Evolutionary conservation across 2,797 vertebrate species (phyloP), one percentile per base, ranked within the genome.

Genomic region (Mareca strepera): DNA sequence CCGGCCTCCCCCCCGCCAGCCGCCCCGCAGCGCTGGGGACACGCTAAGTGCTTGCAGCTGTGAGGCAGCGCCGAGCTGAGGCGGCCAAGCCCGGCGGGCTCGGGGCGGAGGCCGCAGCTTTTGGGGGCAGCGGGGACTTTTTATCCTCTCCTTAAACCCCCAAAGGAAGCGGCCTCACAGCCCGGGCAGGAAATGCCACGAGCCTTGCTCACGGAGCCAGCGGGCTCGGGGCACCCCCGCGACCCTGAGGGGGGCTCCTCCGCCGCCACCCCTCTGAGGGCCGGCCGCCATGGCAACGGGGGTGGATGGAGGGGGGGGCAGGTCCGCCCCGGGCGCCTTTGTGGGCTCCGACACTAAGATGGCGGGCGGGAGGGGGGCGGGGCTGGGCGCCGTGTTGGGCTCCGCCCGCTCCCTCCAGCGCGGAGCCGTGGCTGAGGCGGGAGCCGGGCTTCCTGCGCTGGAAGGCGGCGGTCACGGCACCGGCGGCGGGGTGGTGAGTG

Each of bases 341-440:
- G 97, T 97, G 95, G 95, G 91, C 50, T 43, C 59, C 58, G 80
- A 95, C 96, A 96, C 95, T 93, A 94, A 96, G 81, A 96, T 96
- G 93, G 95, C 92, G 94, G 92, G 89, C 33, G 74, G 77, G 84
- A 23, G 35, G 29, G 37, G 50, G 91, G 96, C 39, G 93, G 91
- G 60, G 92, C 43, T 1, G 9, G 1, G 2, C 3, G 0, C 3
- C 12, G 9, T 25, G 8, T 3, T 0, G 44, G 20, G 86, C 55
- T 8, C 77, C 93, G 69, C 96, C 95, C 55, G 29, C 35, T 82
- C 48, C 55, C 63, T 82, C 44, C 11, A 75, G 82, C 87, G 64
- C 94, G 76, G 94, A 90, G 88, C 89, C 60, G 50, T n/a, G 44
- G 86, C 50, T 88, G 94, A 96, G 91, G 96, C 93, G 73, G 78